phyloP scores from a whole-genome alignment of 2,113 vertebrate species.

The Pholis gunnellus region DNA sequence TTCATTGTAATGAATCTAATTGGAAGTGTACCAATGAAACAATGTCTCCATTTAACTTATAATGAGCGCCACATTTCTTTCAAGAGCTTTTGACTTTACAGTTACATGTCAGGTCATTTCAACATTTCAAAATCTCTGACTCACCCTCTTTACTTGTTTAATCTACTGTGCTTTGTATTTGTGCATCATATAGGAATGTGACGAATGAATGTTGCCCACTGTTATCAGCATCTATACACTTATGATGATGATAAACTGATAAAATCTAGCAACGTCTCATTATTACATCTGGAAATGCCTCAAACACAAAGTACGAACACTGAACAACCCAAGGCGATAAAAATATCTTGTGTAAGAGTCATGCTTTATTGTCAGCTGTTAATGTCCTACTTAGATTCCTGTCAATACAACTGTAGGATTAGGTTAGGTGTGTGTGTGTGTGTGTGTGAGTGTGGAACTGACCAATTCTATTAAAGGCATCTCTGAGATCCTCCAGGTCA shows the following conservation, averaged over 20 bases:
- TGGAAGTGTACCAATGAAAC: background rate
- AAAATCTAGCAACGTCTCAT: background rate
- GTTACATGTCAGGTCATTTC: background rate
- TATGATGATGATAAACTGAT: conserved; percentile 12
- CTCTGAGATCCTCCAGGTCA: conserved; percentile 92
- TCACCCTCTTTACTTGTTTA: background rate
- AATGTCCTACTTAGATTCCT: conserved; percentile 33
- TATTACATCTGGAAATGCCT: background rate
- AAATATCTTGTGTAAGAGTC: conserved; percentile 41
- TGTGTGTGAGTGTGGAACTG: conserved; percentile 37
- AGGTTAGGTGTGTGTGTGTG: background rate
- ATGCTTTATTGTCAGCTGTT: conserved; percentile 54
- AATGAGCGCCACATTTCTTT: background rate
- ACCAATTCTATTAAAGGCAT: conserved; percentile 97
- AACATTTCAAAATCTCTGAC: background rate
- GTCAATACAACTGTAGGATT: background rate
- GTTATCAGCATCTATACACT: background rate
- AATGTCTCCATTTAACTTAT: background rate
- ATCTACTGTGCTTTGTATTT: background rate
- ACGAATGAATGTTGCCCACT: background rate
- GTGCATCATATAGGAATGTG: background rate
- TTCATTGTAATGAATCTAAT: background rate
- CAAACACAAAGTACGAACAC: background rate
- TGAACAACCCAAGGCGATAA: conserved; percentile 25
- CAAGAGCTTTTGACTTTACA: background rate